These are phyloP conservation scores for Diglossa brunneiventris DNA, from an alignment of 2,113 vertebrate species.

Conservation along the genomic window DNA sequence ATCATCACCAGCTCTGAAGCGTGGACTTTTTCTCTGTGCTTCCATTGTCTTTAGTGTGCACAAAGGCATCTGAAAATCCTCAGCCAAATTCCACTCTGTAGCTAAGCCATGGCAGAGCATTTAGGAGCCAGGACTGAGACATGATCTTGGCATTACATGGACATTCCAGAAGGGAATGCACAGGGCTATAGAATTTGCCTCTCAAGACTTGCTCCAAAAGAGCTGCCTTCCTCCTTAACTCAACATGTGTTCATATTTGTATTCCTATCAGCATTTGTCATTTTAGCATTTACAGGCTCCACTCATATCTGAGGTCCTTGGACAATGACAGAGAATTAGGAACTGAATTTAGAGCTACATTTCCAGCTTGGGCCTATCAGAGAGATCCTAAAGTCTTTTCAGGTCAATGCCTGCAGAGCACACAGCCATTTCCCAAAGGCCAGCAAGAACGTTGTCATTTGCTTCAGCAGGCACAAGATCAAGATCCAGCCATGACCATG, in stretches of 20 bases:
- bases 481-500: neutral
- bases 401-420: neutral
- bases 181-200: neutral
- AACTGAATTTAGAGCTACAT: neutral
- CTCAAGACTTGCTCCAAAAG: neutral
- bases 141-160: rapidly evolving
- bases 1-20: neutral
- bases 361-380: neutral
- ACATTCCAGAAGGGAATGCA: neutral
- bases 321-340: neutral
- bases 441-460: neutral
- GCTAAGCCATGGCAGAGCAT: neutral
- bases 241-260: neutral
- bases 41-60: neutral
- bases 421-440: neutral
- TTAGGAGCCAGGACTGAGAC: neutral
- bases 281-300: neutral
- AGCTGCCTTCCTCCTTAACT: neutral
- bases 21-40: rapidly evolving
- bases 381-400: neutral
- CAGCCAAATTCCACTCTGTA: neutral
- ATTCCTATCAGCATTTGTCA: neutral
- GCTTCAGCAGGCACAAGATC: neutral
- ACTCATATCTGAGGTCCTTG: neutral
- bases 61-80: neutral